phyloP scores from a whole-genome alignment of 2,797 vertebrate species.

The Champsocephalus gunnari region DNA sequence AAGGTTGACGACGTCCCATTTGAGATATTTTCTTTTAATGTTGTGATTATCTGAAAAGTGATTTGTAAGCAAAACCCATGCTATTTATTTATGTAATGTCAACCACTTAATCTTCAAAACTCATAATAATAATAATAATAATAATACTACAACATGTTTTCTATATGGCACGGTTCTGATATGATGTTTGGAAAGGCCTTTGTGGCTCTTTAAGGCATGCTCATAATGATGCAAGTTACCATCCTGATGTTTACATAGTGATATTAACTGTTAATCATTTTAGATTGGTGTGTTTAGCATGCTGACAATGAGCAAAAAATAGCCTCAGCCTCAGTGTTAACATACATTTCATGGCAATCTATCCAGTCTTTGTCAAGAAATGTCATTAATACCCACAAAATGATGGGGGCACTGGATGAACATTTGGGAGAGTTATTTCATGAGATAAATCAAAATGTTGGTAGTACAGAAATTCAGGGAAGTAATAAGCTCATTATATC shows the following conservation, averaged over 20 bases:
- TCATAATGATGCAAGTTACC: neutral
- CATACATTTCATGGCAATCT: neutral
- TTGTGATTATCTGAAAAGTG: neutral
- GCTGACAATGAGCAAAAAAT: neutral
- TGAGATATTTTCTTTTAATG: neutral
- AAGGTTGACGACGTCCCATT: neutral
- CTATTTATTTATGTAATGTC: neutral
- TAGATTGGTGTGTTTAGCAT: too few species aligned
- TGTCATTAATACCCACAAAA: neutral
- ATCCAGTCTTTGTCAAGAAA: neutral
- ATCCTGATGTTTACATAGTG: neutral
- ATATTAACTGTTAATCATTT: too few species aligned
- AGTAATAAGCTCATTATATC: neutral
- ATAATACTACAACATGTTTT: neutral
- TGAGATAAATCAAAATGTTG: neutral
- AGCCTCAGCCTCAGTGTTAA: too few species aligned
- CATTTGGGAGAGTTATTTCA: neutral
- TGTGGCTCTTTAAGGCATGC: neutral
- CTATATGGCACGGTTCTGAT: neutral
- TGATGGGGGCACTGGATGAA: neutral
- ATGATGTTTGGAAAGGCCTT: neutral
- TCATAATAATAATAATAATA: neutral
- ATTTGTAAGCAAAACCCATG: neutral
- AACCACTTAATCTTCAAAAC: too few species aligned
- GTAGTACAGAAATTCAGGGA: neutral